A percentile compares a stretch with the other conserved stretches of the same genome.
phyloP scores from a whole-genome alignment of 2,797 vertebrate species.

The Amblyraja radiata region DNA sequence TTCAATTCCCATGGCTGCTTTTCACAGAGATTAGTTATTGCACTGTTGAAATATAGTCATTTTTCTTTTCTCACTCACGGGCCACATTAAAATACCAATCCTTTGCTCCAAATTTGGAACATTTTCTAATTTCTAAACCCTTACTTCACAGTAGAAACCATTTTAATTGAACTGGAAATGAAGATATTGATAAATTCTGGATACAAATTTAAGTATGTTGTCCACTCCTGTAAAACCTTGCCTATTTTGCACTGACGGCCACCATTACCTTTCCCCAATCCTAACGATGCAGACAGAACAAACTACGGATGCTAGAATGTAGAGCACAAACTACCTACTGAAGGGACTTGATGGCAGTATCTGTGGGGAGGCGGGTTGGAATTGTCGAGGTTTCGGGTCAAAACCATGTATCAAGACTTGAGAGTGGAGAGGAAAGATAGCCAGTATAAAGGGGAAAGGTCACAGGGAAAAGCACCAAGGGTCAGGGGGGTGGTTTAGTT shows the following conservation, averaged over 20 bases:
- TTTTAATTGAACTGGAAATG: not conserved
- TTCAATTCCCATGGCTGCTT: not conserved
- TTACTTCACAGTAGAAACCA: not conserved
- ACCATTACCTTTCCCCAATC: not conserved
- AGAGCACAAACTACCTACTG: no score
- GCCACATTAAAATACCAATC: not conserved
- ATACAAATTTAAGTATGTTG: not conserved
- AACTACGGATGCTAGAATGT: no score
- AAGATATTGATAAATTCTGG: not conserved
- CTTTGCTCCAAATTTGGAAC: not conserved
- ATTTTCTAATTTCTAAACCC: not conserved
- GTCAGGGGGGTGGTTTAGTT: no score
- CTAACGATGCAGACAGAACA: no score
- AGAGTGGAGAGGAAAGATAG: no score
- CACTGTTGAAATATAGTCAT: not conserved
- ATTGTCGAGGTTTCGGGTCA: no score
- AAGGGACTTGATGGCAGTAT: no score
- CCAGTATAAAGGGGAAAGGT: no score
- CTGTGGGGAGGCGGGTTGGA: no score
- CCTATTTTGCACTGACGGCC: not conserved
- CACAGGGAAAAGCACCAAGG: no score
- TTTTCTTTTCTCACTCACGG: not conserved
- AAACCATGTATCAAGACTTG: no score
- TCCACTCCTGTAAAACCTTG: not conserved
- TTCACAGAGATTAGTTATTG: not conserved